These are phyloP conservation scores for Arrhopalites spinosus DNA, from an alignment of 2,888 invertebrate genomes.

Conservation along the genomic window DNA sequence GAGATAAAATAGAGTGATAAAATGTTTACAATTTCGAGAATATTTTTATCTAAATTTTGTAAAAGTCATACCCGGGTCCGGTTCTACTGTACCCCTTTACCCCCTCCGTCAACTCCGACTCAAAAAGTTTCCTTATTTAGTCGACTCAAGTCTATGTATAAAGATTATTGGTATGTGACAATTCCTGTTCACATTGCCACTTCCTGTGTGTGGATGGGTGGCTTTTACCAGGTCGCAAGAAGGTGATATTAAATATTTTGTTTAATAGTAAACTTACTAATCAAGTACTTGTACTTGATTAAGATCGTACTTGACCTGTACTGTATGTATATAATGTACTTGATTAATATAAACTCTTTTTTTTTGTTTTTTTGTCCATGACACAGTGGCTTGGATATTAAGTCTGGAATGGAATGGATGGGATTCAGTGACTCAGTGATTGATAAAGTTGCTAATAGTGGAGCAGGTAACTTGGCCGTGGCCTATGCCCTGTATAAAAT, in stretches of 20 bases:
- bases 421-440: constrained; percentile 79
- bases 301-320: not conserved
- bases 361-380: not conserved
- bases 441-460: constrained; percentile 75
- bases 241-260: constrained; percentile 66
- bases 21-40: not conserved
- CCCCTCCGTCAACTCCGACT: constrained; percentile 24
- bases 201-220: constrained; percentile 84
- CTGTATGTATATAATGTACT: not conserved
- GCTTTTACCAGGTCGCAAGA: constrained; percentile 82
- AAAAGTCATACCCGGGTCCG: not conserved
- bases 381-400: constrained; percentile 87
- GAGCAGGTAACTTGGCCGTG: constrained; percentile 86
- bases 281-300: not conserved
- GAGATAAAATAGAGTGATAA: no score
- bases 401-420: constrained; percentile 74
- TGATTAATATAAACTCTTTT: not conserved
- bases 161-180: constrained; percentile 93
- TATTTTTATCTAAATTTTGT: not conserved
- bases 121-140: constrained; percentile 71
- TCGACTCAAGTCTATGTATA: constrained; percentile 87
- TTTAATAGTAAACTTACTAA: constrained; percentile 5
- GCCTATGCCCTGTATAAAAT: constrained; percentile 93
- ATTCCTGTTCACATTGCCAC: constrained; percentile 90
- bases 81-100: not conserved